A percentile compares a stretch with the other conserved stretches of the same genome.
Evolutionary conservation across 1,140 invertebrate genomes (phyloP).

Genomic region (Forficula auricularia): DNA sequence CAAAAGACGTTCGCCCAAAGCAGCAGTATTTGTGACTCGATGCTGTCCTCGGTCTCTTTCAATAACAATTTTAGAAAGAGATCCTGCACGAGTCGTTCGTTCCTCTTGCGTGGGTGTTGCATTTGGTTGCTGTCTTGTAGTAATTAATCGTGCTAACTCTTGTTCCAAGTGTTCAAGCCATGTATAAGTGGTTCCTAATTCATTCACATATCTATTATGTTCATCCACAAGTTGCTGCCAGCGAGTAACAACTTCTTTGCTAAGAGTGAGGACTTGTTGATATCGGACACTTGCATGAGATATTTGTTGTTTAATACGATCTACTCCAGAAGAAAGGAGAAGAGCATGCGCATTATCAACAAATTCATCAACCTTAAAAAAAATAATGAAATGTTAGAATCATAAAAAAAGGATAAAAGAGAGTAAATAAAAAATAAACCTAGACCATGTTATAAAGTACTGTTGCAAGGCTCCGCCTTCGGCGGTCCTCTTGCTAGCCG

Average conservation of each 20-base stretch:
- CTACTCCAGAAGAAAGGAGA: constrained; percentile 64
- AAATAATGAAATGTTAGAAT: too few species aligned
- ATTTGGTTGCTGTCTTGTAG: too few species aligned
- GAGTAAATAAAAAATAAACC: too few species aligned
- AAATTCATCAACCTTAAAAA: constrained; percentile 70
- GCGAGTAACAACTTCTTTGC: constrained; percentile 73
- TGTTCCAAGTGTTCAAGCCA: constrained; percentile 65
- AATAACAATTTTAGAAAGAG: too few species aligned
- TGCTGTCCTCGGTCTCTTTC: constrained; percentile 59
- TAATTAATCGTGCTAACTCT: too few species aligned
- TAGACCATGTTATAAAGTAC: too few species aligned
- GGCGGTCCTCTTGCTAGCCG: too few species aligned
- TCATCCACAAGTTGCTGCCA: constrained; percentile 73
- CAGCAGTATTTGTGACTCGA: constrained; percentile 49
- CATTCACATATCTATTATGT: constrained; percentile 62
- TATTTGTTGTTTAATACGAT: constrained; percentile 70
- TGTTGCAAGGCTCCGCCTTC: too few species aligned
- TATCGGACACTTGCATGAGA: constrained; percentile 80
- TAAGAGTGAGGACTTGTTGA: constrained; percentile 60
- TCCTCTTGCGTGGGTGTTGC: too few species aligned
- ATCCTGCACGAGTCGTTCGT: too few species aligned
- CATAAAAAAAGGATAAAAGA: too few species aligned
- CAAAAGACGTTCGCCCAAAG: constrained; percentile 67
- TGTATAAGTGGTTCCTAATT: constrained; percentile 50
- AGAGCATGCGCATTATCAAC: constrained; percentile 76